Percentiles rank a stretch among this genome's conserved stretches.
Evolutionary conservation across 1,140 invertebrate genomes (phyloP).

Genomic region (Ooceraea biroi): DNA sequence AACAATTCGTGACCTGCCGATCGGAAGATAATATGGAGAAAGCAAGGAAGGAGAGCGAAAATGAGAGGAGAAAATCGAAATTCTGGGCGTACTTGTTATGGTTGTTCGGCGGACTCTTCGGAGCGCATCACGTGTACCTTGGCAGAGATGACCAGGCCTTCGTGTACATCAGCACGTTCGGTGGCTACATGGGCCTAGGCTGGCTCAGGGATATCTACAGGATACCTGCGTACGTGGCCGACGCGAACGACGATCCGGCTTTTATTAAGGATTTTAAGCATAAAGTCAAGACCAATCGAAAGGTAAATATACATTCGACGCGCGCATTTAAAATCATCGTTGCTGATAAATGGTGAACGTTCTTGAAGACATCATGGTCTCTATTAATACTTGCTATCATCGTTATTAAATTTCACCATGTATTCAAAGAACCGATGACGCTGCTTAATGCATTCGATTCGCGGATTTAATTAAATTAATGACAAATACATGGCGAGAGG

Average conservation of each 20-base stretch:
- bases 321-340: neutral
- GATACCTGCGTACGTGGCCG: constrained; percentile 94
- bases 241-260: constrained; percentile 93
- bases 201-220: constrained; percentile 95
- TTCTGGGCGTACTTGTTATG: constrained; percentile 92
- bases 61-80: constrained; percentile 65
- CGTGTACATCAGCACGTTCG: constrained; percentile 94
- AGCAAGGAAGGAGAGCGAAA: neutral
- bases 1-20: neutral
- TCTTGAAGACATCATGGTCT: neutral
- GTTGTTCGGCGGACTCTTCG: constrained; percentile 94
- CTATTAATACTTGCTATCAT: neutral
- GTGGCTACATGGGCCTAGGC: constrained; percentile 94
- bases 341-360: constrained; percentile 85
- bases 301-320: constrained; percentile 85
- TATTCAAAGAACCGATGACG: constrained; percentile 29
- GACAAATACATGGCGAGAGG: neutral
- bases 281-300: constrained; percentile 88
- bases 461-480: neutral
- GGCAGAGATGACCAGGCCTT: constrained; percentile 96
- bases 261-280: constrained; percentile 90
- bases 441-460: neutral
- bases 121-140: constrained; percentile 96
- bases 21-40: constrained; percentile 42
- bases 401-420: neutral